phyloP scores from a whole-genome alignment of 2,113 vertebrate genomes.

The Australoheros scitulus region DNA sequence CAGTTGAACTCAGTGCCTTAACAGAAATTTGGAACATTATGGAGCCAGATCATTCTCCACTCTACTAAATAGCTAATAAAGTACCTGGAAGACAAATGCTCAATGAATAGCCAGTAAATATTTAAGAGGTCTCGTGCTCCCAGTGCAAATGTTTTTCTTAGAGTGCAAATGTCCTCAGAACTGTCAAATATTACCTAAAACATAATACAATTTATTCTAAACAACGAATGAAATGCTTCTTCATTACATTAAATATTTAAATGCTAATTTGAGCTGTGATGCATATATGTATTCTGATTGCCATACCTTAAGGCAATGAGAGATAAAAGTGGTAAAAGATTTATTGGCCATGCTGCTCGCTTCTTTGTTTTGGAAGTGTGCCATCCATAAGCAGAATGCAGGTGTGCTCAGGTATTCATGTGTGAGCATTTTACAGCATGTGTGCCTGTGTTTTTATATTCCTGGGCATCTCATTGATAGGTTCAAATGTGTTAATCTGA shows the following conservation, averaged over 20 bases:
- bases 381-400: not conserved
- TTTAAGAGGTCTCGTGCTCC: not conserved
- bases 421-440: not conserved
- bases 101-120: not conserved
- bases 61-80: not conserved
- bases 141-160: not conserved
- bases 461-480: not conserved
- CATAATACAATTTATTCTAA: not conserved
- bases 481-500: not conserved
- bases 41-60: rapidly evolving
- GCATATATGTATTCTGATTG: not conserved
- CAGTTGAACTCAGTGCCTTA: too few species aligned
- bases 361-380: not conserved
- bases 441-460: not conserved
- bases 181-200: not conserved
- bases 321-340: not conserved
- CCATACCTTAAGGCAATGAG: not conserved
- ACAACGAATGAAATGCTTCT: not conserved
- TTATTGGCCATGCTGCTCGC: too few species aligned
- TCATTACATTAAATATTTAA: not conserved
- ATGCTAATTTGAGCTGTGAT: not conserved
- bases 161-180: not conserved
- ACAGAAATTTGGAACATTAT: too few species aligned
- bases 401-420: not conserved
- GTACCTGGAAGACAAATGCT: not conserved